Evolutionary conservation across 2,113 vertebrate genomes (phyloP), one percentile per base, ranked within the genome.

Genomic region (Gasterosteus nipponicus): DNA sequence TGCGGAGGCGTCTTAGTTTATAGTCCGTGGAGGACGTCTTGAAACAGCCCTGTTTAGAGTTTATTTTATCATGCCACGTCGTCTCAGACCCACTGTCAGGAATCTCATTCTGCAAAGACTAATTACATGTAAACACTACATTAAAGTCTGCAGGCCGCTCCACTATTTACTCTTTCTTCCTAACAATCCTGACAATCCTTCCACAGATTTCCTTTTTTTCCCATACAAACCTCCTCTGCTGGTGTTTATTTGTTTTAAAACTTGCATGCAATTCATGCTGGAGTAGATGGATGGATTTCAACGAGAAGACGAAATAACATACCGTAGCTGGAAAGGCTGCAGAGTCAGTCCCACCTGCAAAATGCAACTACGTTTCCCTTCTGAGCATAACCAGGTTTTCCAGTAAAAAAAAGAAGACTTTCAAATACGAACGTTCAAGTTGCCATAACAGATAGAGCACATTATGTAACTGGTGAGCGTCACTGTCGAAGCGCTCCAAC

Each of bases 91-190:
- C 93, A 94, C 93, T 79, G 89, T 91, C 90, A 93, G 90, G 92
- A 91, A 92, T 92, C 91, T 93, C 89, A 90, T 92, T 91, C 88
- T 90, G 91, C 87, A 89, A 85, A 93, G 91, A 91, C 85, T 92
- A 92, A 93, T 92, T 93, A 94, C 93, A 96, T 96, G 93, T 96
- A 97, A 97, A 96, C 96, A 97, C 91, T 94, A 95, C 96, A 96
- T 95, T 95, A 94, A 95, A 96, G 89, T 83, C 89, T 83, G 86
- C 60, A 88, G 89, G 84, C 88, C 89, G 85, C 83, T 90, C 88
- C 80, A 88, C 80, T 92, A 89, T 94, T 93, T 94, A 93, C 87
- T 77, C 88, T 91, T 91, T 92, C 82, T 64, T 86, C 89, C 84
- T 93, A 93, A 92, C 91, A 93, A 85, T 89, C 82, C 60, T 87